Base-by-base conservation (phyloP, 2,113 vertebrate genomes). In the Macquaria australasica region DNA sequence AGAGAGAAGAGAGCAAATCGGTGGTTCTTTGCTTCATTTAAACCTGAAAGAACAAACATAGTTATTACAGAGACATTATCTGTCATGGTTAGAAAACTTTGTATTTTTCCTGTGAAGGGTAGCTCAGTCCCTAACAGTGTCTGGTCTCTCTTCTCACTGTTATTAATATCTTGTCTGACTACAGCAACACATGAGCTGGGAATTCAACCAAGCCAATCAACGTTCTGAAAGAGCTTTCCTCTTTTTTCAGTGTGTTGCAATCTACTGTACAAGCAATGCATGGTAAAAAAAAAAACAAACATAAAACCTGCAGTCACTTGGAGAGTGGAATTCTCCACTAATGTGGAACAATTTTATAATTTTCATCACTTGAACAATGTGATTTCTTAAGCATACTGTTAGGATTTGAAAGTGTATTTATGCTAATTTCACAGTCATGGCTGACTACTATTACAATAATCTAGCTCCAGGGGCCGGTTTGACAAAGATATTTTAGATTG, bases 1-100 rank as follows among this genome's bases (percentile, higher is more conserved):
- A 88, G 12, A 56, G n/a, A 20, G 55, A 90, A 87, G 28, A 90
- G 50, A 56, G 9, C 2, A 4, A 77, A 15, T 55, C 58, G 14
- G 6, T 77, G n/a, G 43, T 43, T 67, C 20, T 0, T 53, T 41
- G 51, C 76, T 63, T 87, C 82, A 48, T n/a, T 74, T 9, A 90
- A 62, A 23, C 85, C 88, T 25, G 83, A 81, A 34, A 88, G 86
- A 56, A 69, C 74, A 53, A 88, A 75, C 20, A 79, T 7, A 23
- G 55, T 69, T 48, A 86, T 59, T 1, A 25, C 0, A n/a, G 85
- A 87, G 0, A 31, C 31, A 78, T 87, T 90, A 56, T 45, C 82
- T 79, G 80, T 80, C 3, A 16, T 74, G 43, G 8, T 3, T 11
- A 37, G 1, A 15, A 41, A 28, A 48, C 0, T n/a, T 14, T 45